Percentiles rank a stretch among this genome's conserved stretches.
These are phyloP conservation scores for Cossypha caffra DNA, from an alignment of 2,797 vertebrate species.

Conservation along the genomic window DNA sequence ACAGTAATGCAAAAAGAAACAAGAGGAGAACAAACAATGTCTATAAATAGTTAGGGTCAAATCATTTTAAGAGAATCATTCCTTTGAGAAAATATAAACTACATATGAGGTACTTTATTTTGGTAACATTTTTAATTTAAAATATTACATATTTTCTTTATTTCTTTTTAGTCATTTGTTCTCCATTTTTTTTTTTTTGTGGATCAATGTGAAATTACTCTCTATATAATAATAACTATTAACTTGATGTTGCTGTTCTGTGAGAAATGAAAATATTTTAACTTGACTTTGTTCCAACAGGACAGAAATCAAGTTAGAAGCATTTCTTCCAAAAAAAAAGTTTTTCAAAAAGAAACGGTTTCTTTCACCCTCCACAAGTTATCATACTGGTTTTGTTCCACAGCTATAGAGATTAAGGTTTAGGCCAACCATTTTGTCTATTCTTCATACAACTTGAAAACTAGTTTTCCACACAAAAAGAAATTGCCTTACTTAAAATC, in stretches of 20 bases:
- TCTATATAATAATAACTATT: neutral
- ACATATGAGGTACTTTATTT: neutral
- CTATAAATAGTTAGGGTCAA: neutral
- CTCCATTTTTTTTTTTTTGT: neutral
- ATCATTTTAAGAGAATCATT: neutral
- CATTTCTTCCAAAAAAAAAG: neutral
- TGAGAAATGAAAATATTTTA: neutral
- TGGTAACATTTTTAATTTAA: neutral
- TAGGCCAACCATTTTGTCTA: neutral
- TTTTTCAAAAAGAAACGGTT: neutral
- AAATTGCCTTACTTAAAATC: neutral
- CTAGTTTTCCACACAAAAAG: neutral
- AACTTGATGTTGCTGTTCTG: neutral
- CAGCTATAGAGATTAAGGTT: neutral
- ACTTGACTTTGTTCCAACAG: neutral
- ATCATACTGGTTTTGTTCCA: neutral
- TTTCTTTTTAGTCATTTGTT: neutral
- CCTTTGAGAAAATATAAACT: neutral
- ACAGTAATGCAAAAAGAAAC: neutral
- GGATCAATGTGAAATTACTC: neutral
- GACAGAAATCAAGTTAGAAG: neutral
- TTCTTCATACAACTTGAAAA: neutral
- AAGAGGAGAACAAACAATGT: neutral
- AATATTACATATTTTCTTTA: neutral
- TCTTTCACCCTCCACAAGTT: neutral